Percentiles rank a stretch among this genome's conserved stretches.
phyloP scores from a whole-genome alignment of 1,140 invertebrate species.

The Galendromus occidentalis region DNA sequence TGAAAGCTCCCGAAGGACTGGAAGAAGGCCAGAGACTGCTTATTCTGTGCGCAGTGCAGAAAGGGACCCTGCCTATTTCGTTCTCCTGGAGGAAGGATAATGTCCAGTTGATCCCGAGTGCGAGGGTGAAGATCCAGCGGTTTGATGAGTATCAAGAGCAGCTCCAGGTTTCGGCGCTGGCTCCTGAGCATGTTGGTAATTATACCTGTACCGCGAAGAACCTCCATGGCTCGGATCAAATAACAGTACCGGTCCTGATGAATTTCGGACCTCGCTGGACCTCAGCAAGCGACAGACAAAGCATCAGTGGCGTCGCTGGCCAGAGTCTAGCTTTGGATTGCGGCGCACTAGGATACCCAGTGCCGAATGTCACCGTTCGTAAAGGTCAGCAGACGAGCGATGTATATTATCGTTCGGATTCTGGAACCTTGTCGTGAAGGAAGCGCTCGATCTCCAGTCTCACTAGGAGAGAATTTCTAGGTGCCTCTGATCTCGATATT shows the following conservation, averaged over 20 bases:
- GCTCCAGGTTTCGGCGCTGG: neutral
- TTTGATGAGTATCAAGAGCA: neutral
- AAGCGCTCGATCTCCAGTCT: no score
- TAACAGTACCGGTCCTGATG: neutral
- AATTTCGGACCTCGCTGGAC: neutral
- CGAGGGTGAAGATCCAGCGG: neutral
- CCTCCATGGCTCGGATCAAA: slow-evolving; percentile 15
- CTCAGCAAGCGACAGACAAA: slow-evolving; percentile 24
- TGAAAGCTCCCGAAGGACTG: neutral
- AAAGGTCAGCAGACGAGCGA: slow-evolving; percentile 33
- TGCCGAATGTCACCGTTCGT: slow-evolving; percentile 77
- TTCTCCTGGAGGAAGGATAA: neutral
- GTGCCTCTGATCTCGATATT: no score
- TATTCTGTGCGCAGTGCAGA: neutral
- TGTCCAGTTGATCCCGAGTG: neutral
- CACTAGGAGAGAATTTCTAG: no score
- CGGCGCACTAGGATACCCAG: slow-evolving; percentile 77
- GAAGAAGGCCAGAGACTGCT: neutral
- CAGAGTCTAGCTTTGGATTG: slow-evolving; percentile 67
- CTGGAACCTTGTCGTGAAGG: no score
- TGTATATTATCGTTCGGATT: no score
- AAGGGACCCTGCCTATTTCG: neutral
- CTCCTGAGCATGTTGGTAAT: slow-evolving; percentile 23
- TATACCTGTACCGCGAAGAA: slow-evolving; percentile 21
- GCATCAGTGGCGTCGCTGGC: slow-evolving; percentile 76